A percentile compares a stretch with the other conserved stretches of the same genome.
These are phyloP conservation scores for Pseudomyrmex gracilis DNA, from an alignment of 1,140 invertebrate genomes.

Conservation along the genomic window DNA sequence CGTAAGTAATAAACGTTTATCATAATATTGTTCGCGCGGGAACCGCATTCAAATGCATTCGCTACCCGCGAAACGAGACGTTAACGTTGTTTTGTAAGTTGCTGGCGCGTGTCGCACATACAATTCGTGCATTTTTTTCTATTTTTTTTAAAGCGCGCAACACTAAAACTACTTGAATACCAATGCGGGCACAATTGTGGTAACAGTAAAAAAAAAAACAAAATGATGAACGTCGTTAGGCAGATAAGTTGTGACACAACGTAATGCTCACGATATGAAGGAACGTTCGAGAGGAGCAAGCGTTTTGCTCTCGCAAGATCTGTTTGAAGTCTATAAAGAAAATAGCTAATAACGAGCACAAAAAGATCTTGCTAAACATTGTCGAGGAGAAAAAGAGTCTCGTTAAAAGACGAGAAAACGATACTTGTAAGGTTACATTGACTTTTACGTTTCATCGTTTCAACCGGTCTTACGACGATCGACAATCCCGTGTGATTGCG, in stretches of 20 bases:
- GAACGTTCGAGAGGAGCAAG: not conserved
- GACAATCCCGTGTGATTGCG: slow-evolving; percentile 33
- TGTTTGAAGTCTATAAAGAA: slow-evolving; percentile 5
- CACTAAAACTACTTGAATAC: not conserved
- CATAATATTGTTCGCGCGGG: slow-evolving; percentile 39
- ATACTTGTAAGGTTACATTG: slow-evolving; percentile 3
- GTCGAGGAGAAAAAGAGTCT: not conserved
- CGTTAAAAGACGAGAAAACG: not conserved
- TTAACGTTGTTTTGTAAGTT: slow-evolving; percentile 47
- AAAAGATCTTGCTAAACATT: slow-evolving; percentile 21
- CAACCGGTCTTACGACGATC: not conserved
- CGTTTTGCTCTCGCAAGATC: not conserved
- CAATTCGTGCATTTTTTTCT: not conserved
- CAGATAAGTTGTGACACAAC: not conserved
- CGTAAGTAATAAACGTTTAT: slow-evolving; percentile 65
- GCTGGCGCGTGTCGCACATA: not conserved
- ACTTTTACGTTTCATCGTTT: slow-evolving; percentile 24
- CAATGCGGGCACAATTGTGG: not conserved
- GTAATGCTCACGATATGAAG: not conserved
- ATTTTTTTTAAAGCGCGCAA: not conserved
- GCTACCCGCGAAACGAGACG: not conserved
- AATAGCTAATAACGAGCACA: slow-evolving; percentile 4
- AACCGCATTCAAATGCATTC: slow-evolving; percentile 38
- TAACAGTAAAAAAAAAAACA: not conserved
- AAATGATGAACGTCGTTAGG: no score